Base-by-base conservation (phyloP, 2,113 vertebrate species). In the Gracilinanus agilis region DNA sequence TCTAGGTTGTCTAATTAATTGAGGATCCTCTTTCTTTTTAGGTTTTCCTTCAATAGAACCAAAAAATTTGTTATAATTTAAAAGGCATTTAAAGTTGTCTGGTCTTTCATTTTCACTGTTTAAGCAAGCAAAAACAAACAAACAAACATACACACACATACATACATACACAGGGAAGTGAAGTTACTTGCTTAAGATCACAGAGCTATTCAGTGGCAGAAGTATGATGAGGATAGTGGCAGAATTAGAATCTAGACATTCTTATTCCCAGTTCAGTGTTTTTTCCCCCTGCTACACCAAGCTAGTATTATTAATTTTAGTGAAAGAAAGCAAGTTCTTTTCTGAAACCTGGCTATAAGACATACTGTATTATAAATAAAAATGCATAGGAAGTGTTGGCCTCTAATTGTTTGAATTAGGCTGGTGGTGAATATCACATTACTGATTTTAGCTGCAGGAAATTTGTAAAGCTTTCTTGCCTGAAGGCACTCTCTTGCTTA, bases 401-500 rank as follows among this genome's bases (percentile, higher is more conserved):
- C 29, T 95, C 12, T 88, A 94, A 93, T 6, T 53, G 27, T 95
- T 94, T n/a, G 53, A 96, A 96, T 93, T 95, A 11, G 12, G 92
- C 94, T 96, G 95, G 56, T 90, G 53, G 34, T 6, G 90, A 83
- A 91, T 3, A 0, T 96, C 90, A 88, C 5, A 93, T 90, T 54
- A 54, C 16, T 55, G 4, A 44, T 94, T 97, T 95, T 95, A 97
- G 44, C 24, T 55, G 92, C 58, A 92, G 93, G 44, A 95, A 54
- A 67, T 92, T 90, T 95, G 3, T 95, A 88, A 94, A 90, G 1
- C 2, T 3, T 91, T n/a, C 75, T 25, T 93, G 23, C 24, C 89
- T 24, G 61, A 89, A 92, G 90, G 13, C 44, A 93, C 95, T 25
- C 1, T 96, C 8, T 97, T 67, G 97, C 94, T 95, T 94, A 55